Evolutionary conservation across 2,797 vertebrate genomes (phyloP).

Genomic region (Graptemys geographica): DNA sequence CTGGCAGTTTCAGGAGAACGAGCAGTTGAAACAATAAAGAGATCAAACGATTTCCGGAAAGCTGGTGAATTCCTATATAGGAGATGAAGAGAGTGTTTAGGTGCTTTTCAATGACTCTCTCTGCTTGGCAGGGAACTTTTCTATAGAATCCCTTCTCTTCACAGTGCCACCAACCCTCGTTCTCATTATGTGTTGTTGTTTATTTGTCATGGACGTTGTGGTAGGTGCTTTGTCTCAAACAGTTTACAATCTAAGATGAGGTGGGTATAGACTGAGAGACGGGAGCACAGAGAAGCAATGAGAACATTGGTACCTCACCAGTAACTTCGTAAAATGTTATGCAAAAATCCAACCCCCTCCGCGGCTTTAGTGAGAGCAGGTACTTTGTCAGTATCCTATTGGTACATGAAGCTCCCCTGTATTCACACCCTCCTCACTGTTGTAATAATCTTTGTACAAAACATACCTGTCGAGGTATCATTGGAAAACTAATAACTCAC

Average conservation of each 20-base stretch:
- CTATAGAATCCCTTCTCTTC: not conserved
- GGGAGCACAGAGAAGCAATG: not conserved
- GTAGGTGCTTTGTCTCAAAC: not conserved
- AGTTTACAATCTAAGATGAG: not conserved
- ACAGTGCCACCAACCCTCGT: not conserved
- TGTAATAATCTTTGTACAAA: not conserved
- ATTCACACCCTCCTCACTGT: not conserved
- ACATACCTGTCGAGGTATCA: not conserved
- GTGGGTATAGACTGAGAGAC: not conserved
- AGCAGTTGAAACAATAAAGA: conserved; percentile 60
- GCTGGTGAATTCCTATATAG: conserved; percentile 21
- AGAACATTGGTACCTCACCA: not conserved
- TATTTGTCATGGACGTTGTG: not conserved
- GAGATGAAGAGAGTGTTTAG: not conserved
- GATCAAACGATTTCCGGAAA: conserved; percentile 49
- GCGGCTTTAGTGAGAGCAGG: not conserved
- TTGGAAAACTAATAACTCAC: not conserved
- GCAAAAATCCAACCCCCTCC: not conserved
- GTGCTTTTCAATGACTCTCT: not conserved
- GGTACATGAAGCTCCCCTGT: not conserved
- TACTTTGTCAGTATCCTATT: not conserved
- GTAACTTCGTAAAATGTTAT: not conserved
- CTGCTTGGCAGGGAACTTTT: not conserved
- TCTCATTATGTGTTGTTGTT: not conserved
- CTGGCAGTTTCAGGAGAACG: conserved; percentile 67